phyloP scores from a whole-genome alignment of 1,140 invertebrate genomes.

The Apis cerana region DNA sequence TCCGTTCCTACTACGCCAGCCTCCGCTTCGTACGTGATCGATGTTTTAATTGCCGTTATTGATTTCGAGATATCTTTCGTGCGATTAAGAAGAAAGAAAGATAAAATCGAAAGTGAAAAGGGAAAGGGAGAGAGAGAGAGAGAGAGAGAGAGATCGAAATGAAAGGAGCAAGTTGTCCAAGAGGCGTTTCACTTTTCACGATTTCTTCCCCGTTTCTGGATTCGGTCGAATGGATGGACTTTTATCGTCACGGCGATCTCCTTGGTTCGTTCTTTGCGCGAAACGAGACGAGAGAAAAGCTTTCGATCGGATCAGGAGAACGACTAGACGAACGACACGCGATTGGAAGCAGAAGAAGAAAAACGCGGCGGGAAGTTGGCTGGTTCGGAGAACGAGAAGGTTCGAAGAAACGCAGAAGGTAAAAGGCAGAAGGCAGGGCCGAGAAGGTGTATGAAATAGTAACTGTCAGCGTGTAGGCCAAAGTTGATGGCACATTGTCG shows the following conservation, averaged over 20 bases:
- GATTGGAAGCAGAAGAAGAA: background rate
- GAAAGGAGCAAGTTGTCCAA: too few relatives aligned
- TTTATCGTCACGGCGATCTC: too few relatives aligned
- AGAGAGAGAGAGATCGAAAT: too few relatives aligned
- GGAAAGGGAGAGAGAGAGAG: rapidly evolving
- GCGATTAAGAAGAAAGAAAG: conserved; percentile 31
- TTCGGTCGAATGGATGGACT: too few relatives aligned
- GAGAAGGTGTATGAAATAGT: conserved; percentile 66
- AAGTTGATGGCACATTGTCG: conserved; percentile 71
- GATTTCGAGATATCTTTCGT: conserved; percentile 67
- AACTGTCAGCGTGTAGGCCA: conserved; percentile 73
- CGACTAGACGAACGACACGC: conserved; percentile 8
- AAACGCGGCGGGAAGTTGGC: conserved; percentile 25
- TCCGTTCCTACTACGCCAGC: conserved; percentile 11
- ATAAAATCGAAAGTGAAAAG: background rate
- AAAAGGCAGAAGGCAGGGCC: background rate
- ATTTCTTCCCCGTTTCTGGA: too few relatives aligned
- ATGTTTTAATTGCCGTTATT: conserved; percentile 74
- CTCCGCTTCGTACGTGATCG: conserved; percentile 61
- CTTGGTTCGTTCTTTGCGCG: too few relatives aligned
- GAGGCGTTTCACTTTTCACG: conserved; percentile 33
- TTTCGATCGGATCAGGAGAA: conserved; percentile 29
- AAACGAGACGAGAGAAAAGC: too few relatives aligned
- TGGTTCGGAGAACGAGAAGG: conserved; percentile 29
- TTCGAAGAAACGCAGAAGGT: background rate